Evolutionary conservation across 2,888 invertebrate species (phyloP).

Genomic region (Panorpa germanica): DNA sequence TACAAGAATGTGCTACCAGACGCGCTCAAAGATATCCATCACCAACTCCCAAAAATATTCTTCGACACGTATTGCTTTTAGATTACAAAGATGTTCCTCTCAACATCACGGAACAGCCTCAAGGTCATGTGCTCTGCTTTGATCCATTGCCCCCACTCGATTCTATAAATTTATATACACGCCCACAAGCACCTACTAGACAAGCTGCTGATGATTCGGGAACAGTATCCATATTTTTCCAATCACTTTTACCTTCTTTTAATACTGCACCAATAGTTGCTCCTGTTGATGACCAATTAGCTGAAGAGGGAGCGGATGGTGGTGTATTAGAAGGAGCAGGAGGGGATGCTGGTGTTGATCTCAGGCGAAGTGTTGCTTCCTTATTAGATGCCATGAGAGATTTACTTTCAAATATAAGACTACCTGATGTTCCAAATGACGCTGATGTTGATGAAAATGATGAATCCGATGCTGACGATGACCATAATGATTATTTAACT

Average conservation of each 20-base stretch:
- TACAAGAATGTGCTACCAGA: slow-evolving; percentile 39
- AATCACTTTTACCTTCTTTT: slow-evolving; percentile 52
- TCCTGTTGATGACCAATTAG: slow-evolving; percentile 11
- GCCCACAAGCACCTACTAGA: slow-evolving; percentile 20
- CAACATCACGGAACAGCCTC: slow-evolving; percentile 22
- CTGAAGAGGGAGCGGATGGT: slow-evolving; percentile 9
- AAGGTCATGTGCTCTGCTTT: slow-evolving; percentile 45
- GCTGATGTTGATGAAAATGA: slow-evolving; percentile 29
- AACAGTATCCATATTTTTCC: slow-evolving; percentile 39
- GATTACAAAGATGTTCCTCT: slow-evolving; percentile 28
- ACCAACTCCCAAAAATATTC: slow-evolving; percentile 12
- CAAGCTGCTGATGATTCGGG: slow-evolving; percentile 17
- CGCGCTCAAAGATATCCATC: slow-evolving; percentile 35
- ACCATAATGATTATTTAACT: slow-evolving; percentile 26
- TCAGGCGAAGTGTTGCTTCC: slow-evolving; percentile 40
- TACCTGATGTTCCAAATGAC: slow-evolving; percentile 33
- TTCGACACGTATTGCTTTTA: slow-evolving; percentile 23
- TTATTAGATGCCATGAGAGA: slow-evolving; percentile 56
- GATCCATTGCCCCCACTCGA: slow-evolving; percentile 66
- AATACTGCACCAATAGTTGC: too few species aligned
- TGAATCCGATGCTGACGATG: slow-evolving; percentile 28
- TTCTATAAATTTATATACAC: slow-evolving; percentile 50
- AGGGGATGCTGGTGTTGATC: slow-evolving; percentile 15
- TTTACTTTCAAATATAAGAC: slow-evolving; percentile 41
- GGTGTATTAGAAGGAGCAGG: slow-evolving; percentile 12